phyloP scores from a whole-genome alignment of 2,797 vertebrate species.

The Cyprinodon diabolis region DNA sequence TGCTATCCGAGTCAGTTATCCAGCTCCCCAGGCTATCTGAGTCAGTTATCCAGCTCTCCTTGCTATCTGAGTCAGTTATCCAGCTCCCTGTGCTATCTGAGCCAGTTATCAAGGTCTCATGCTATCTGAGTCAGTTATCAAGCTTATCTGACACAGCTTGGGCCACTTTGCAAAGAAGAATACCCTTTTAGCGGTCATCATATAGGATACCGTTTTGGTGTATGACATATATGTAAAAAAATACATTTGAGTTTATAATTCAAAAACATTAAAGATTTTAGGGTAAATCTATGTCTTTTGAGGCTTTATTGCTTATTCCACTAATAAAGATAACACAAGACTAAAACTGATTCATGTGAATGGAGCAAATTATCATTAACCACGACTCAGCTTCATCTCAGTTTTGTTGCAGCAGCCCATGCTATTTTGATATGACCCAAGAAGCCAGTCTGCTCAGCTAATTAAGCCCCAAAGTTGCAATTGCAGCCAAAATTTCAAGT shows the following conservation, averaged over 20 bases:
- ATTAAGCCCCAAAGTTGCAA: slow-evolving; percentile 70
- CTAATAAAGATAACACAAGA: slow-evolving; percentile 11
- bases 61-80: no score
- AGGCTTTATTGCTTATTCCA: background rate
- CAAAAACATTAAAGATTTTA: background rate
- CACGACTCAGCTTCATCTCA: slow-evolving; percentile 52
- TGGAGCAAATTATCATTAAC: slow-evolving; percentile 43
- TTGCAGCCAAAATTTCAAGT: slow-evolving; percentile 60
- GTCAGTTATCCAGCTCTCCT: no score
- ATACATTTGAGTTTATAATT: background rate
- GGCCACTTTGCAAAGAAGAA: background rate
- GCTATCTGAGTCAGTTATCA: background rate
- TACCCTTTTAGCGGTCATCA: background rate
- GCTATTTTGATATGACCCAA: slow-evolving; percentile 58
- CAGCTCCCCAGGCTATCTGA: no score
- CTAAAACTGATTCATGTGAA: slow-evolving; percentile 5
- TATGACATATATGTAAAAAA: background rate
- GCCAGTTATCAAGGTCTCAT: no score
- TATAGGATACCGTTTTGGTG: background rate
- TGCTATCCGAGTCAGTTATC: no score
- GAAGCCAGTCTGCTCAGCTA: slow-evolving; percentile 59
- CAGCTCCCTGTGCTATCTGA: no score
- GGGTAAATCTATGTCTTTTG: background rate
- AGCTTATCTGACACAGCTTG: background rate
- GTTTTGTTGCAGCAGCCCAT: slow-evolving; percentile 41